phyloP scores from a whole-genome alignment of 2,113 vertebrate genomes.

The Perca fluviatilis region DNA sequence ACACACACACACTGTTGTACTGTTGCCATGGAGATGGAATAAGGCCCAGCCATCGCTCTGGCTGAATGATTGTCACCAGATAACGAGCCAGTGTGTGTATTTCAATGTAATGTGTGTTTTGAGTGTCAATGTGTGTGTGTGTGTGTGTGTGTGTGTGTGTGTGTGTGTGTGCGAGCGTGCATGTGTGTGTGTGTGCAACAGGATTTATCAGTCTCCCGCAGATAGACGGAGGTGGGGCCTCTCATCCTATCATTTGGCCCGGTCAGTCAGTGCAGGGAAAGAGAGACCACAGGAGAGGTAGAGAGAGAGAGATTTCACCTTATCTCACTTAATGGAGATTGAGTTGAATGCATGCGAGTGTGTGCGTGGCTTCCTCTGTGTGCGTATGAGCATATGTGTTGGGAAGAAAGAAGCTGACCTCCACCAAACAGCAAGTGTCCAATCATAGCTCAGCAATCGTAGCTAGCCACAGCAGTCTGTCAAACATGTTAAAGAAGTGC shows the following conservation, averaged over 20 bases:
- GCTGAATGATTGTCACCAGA: constrained; percentile 50
- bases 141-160: constrained; percentile 16
- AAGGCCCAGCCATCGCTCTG: constrained; percentile 39
- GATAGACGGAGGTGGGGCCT: constrained; percentile 36
- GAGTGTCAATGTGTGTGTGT: constrained; percentile 17
- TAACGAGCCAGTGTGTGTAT: background rate
- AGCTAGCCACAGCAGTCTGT: background rate
- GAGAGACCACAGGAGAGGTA: constrained; percentile 44
- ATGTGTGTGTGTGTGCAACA: constrained; percentile 33
- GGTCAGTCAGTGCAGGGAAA: constrained; percentile 38
- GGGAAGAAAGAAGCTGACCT: background rate
- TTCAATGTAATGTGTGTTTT: constrained; percentile 20
- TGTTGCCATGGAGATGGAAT: constrained; percentile 65
- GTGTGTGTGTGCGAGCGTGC: constrained; percentile 29
- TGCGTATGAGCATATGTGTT: background rate
- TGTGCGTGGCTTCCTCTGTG: constrained; percentile 1
- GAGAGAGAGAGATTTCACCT: constrained; percentile 55
- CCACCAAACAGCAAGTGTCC: background rate
- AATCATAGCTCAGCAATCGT: background rate
- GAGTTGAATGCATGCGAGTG: constrained; percentile 24
- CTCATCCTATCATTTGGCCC: constrained; percentile 42
- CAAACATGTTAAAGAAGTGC: too few relatives aligned
- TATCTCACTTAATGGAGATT: constrained; percentile 53
- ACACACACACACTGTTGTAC: background rate
- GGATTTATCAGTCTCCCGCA: constrained; percentile 66